Conservation (phyloP, 2,888 invertebrate species). For the Sussaba pulchella region DNA sequence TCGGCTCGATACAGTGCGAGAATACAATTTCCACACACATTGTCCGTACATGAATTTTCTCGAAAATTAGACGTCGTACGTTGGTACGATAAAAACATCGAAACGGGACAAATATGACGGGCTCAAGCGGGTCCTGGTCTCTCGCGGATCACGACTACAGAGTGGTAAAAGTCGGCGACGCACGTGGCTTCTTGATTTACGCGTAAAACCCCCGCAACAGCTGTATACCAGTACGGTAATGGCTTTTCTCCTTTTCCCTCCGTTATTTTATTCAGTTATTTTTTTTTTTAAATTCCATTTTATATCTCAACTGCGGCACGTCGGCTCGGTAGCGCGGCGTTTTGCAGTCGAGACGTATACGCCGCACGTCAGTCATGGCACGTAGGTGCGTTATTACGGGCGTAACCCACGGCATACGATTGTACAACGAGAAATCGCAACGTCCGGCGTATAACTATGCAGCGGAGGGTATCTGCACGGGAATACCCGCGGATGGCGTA, state of each 20-base stretch:
- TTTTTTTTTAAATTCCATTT: conserved; percentile 52
- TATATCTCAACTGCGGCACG: conserved; percentile 50
- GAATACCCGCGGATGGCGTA: too few species aligned
- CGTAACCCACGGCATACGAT: conserved; percentile 61
- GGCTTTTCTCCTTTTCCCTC: conserved; percentile 26
- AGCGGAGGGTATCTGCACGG: too few species aligned
- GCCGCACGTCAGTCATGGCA: conserved; percentile 53
- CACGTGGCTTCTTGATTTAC: conserved; percentile 68
- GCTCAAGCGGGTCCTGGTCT: conserved; percentile 45
- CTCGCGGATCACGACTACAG: conserved; percentile 43
- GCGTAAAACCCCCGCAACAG: conserved; percentile 54
- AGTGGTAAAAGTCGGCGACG: conserved; percentile 62
- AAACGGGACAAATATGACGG: conserved; percentile 39
- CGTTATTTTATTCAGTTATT: conserved; percentile 29
- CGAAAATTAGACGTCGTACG: not conserved
- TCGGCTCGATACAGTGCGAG: too few species aligned
- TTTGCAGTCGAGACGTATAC: conserved; percentile 53
- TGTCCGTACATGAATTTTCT: conserved; percentile 8
- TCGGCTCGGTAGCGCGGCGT: conserved; percentile 37
- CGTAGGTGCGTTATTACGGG: conserved; percentile 69
- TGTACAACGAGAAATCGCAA: conserved; percentile 43
- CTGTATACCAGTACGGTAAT: conserved; percentile 43
- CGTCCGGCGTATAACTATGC: not conserved
- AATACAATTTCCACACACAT: not conserved
- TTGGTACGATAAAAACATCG: conserved; percentile 20